Evolutionary conservation across 2,888 invertebrate genomes (phyloP), one percentile per base, ranked within the genome.

Genomic region (Synanthedon vespiformis): DNA sequence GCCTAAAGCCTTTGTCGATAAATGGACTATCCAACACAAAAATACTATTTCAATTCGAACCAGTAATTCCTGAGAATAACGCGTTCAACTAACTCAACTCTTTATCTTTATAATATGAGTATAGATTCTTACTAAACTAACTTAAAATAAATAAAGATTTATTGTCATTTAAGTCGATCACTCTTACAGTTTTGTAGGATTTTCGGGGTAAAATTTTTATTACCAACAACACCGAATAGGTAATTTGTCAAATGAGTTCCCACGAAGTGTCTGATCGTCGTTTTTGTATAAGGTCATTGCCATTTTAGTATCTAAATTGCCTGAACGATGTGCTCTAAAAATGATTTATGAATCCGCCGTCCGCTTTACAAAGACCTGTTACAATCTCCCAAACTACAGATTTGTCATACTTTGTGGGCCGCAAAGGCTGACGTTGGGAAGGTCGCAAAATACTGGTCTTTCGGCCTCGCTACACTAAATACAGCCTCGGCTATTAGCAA

Each of bases 191-290:
- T 34, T 34, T 34, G 10, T 10, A 10, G 34, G 34, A 8, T 34
- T 34, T 34, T 10, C 34, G 10, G 34, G 2, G 34, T 34, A 34
- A 34, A 34, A 10, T 34, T 34, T 8, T 34, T 34, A 34, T 22
- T 3, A 10, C 53, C n/a, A 3, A 2, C 1, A 6, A 53, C 48
- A 27, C 13, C 40, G 34, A 14, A 55, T 50, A 44, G 34, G 34
- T 34, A 34, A 34, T 51, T 51, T 50, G 40, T 50, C 61, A 57
- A 61, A 34, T 34, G 34, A 34, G 34, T 34, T 34, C 34, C 34
- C 34, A 34, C 34, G 34, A 34, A 34, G 34, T 34, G 34, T 34
- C 34, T 34, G 10, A 34, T 34, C 34, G 34, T 10, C 34, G 34
- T 34, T 34, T 22, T 34, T 34, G 34, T 34, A 34, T 13, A 14